These are phyloP conservation scores for Malacoctenus gilli DNA, from an alignment of 2,797 vertebrate species.

Conservation along the genomic window DNA sequence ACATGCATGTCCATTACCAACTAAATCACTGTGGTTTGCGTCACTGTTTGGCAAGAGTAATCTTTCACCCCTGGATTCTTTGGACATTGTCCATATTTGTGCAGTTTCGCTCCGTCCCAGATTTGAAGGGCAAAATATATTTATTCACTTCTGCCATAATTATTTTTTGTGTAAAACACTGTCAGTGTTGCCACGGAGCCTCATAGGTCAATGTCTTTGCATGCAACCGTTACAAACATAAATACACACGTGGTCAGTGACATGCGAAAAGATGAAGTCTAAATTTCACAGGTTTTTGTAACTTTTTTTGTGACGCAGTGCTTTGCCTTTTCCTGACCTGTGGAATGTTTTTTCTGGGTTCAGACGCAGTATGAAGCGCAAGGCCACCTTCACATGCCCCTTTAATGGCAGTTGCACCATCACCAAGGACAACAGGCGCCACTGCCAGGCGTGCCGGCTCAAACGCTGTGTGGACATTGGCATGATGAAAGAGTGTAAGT, in stretches of 20 bases:
- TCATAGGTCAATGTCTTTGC: neutral
- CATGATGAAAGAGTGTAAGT: constrained; percentile 93
- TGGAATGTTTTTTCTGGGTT: constrained; percentile 30
- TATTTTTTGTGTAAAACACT: constrained; percentile 28
- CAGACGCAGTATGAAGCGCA: constrained; percentile 97
- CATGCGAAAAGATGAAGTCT: neutral
- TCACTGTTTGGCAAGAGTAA: constrained; percentile 43
- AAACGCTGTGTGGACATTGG: constrained; percentile 88
- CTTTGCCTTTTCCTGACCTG: constrained; percentile 22
- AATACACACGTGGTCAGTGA: neutral
- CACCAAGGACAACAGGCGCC: constrained; percentile 98
- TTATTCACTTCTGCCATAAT: constrained; percentile 28
- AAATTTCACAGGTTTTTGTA: neutral
- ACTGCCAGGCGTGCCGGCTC: constrained; percentile 96
- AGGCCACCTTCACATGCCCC: constrained; percentile 92
- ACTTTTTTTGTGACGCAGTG: neutral
- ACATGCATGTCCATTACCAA: constrained; percentile 23
- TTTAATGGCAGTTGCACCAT: constrained; percentile 93
- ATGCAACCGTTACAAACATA: neutral
- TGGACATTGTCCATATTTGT: constrained; percentile 41
- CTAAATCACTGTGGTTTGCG: constrained; percentile 50
- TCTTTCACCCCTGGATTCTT: constrained; percentile 23
- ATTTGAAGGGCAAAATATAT: constrained; percentile 42
- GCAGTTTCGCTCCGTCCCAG: constrained; percentile 22
- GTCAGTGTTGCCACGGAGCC: constrained; percentile 6